A percentile compares a stretch with the other conserved stretches of the same genome.
These are phyloP conservation scores for Sisor rabdophorus DNA, from an alignment of 2,113 vertebrate species.

Conservation along the genomic window DNA sequence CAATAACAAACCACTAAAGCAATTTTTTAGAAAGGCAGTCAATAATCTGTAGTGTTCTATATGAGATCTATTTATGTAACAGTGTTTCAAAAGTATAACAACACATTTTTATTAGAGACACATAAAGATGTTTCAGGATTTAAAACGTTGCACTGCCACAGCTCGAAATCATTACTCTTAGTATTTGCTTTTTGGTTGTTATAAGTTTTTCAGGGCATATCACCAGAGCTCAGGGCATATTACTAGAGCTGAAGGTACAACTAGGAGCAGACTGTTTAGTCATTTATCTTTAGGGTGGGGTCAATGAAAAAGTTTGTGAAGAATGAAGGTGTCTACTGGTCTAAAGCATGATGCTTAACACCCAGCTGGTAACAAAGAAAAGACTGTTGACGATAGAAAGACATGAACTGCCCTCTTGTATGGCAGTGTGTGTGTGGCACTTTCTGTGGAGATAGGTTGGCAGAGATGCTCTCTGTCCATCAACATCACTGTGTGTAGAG, in stretches of 20 bases:
- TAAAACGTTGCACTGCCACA: not conserved
- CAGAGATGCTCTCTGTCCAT: not conserved
- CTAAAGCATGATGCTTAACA: constrained; percentile 48
- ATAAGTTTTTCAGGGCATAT: not conserved
- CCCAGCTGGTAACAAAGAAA: constrained; percentile 45
- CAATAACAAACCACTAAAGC: constrained; percentile 4
- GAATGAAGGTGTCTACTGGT: constrained; percentile 33
- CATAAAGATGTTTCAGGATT: not conserved
- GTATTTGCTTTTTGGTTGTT: not conserved
- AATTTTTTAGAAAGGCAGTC: not conserved
- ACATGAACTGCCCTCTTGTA: not conserved
- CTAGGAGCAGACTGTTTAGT: not conserved
- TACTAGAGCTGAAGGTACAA: not conserved
- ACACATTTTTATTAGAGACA: not conserved
- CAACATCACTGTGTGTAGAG: not conserved
- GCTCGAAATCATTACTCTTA: not conserved
- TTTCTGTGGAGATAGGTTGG: not conserved
- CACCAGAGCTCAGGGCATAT: not conserved
- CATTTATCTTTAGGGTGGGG: not conserved
- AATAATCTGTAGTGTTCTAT: constrained; percentile 2
- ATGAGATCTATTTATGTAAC: constrained; percentile 15
- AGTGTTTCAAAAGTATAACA: not conserved
- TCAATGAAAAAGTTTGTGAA: not conserved
- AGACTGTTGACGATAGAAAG: no score
- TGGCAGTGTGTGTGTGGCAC: not conserved